These are phyloP conservation scores for Perca schrenkii DNA, from an alignment of 2,113 vertebrate species.

Conservation along the genomic window DNA sequence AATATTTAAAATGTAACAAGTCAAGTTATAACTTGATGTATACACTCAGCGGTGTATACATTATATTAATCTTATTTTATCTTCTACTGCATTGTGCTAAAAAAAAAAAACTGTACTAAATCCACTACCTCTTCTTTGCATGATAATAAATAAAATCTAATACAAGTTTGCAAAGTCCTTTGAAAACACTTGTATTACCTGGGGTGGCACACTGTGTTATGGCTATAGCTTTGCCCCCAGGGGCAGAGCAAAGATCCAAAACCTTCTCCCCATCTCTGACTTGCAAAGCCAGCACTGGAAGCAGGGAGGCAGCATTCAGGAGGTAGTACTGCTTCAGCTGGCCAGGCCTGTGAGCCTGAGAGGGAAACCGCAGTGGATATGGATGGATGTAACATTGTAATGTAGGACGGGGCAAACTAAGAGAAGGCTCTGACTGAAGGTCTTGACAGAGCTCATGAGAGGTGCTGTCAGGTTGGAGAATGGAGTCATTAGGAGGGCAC, in stretches of 20 bases:
- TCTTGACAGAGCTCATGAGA: slow-evolving; percentile 35
- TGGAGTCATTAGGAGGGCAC: slow-evolving; percentile 14
- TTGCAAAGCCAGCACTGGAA: slow-evolving; percentile 92
- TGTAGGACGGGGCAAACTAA: slow-evolving; percentile 46
- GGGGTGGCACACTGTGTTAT: slow-evolving; percentile 90
- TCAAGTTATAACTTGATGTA: not conserved
- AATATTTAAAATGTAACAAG: not conserved
- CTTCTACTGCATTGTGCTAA: not conserved
- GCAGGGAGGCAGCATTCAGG: slow-evolving; percentile 93
- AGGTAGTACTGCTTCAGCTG: slow-evolving; percentile 93
- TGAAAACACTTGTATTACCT: slow-evolving; percentile 79
- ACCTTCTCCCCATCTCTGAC: slow-evolving; percentile 88
- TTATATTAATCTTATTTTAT: not conserved
- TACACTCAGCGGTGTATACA: not conserved
- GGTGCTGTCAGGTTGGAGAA: slow-evolving; percentile 18
- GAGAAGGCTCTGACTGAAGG: slow-evolving; percentile 32
- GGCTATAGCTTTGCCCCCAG: slow-evolving; percentile 93
- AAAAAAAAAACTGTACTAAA: not conserved
- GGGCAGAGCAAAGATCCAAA: slow-evolving; percentile 95
- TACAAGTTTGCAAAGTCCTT: not conserved
- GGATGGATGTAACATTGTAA: slow-evolving; percentile 88
- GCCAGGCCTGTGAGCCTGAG: slow-evolving; percentile 87
- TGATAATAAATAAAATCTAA: not conserved
- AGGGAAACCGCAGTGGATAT: slow-evolving; percentile 83
- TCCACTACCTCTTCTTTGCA: not conserved